A percentile compares a stretch with the other conserved stretches of the same genome.
These are phyloP conservation scores for Caranx ignobilis DNA, from an alignment of 2,113 vertebrate genomes.

Conservation along the genomic window DNA sequence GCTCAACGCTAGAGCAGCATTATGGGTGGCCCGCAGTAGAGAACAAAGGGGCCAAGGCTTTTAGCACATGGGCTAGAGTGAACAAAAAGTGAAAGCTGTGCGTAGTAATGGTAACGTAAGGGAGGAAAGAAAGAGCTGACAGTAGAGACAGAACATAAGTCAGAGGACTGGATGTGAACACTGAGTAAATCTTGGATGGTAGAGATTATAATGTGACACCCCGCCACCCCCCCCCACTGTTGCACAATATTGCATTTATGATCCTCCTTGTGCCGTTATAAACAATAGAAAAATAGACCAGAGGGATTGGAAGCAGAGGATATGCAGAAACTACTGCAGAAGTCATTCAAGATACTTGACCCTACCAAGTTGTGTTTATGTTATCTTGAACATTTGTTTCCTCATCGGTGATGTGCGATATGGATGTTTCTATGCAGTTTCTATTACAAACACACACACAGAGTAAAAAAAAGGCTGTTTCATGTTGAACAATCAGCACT, in stretches of 20 bases:
- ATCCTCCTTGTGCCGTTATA: conserved; percentile 7
- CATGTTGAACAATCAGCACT: neutral
- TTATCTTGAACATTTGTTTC: conserved; percentile 8
- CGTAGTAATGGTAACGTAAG: neutral
- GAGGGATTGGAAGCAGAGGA: neutral
- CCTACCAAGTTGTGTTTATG: conserved; percentile 6
- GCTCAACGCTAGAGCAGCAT: conserved; percentile 57
- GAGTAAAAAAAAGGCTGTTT: neutral
- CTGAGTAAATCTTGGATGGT: conserved; percentile 19
- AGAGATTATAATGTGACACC: conserved; percentile 51
- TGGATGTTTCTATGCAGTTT: neutral
- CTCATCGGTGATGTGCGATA: neutral
- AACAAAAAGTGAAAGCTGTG: conserved; percentile 30
- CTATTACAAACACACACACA: neutral
- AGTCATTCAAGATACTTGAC: neutral
- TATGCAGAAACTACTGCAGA: conserved; percentile 18
- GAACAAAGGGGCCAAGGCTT: conserved; percentile 64
- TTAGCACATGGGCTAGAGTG: conserved; percentile 11
- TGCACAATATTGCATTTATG: conserved; percentile 20
- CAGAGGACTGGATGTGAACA: conserved; percentile 24
- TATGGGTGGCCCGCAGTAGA: conserved; percentile 40
- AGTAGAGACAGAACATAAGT: neutral
- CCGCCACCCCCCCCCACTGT: neutral
- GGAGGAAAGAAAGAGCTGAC: neutral
- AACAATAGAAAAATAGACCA: conserved; percentile 38